Conservation (phyloP, 2,888 invertebrate species). For the Hemicrepidius hirtus region DNA sequence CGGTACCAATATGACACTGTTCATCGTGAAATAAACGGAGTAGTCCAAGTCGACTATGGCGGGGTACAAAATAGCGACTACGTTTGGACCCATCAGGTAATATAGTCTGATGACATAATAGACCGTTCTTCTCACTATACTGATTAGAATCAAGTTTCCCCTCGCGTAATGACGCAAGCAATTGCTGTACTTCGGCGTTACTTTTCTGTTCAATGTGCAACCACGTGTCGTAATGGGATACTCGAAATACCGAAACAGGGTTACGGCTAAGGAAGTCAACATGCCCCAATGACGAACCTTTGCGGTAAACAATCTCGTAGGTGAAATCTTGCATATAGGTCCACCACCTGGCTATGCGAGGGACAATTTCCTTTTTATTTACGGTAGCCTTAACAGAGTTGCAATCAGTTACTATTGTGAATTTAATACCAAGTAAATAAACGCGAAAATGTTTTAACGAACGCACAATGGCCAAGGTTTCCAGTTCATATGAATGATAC, state of each 20-base stretch:
- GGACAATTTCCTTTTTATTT: too few relatives aligned
- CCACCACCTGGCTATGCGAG: too few relatives aligned
- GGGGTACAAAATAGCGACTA: slow-evolving; percentile 54
- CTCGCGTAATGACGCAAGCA: slow-evolving; percentile 45
- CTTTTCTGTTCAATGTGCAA: slow-evolving; percentile 54
- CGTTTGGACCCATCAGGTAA: slow-evolving; percentile 48
- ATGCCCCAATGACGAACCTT: slow-evolving; percentile 45
- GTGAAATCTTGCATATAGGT: too few relatives aligned
- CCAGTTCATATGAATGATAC: slow-evolving; percentile 62
- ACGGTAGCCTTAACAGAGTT: slow-evolving; percentile 62
- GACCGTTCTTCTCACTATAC: slow-evolving; percentile 54
- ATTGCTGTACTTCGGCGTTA: slow-evolving; percentile 47
- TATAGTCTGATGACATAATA: slow-evolving; percentile 50
- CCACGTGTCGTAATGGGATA: slow-evolving; percentile 40
- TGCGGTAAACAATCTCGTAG: slow-evolving; percentile 52
- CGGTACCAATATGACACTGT: slow-evolving; percentile 52
- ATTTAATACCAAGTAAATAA: slow-evolving; percentile 58
- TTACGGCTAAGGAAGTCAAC: slow-evolving; percentile 55
- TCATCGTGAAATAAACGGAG: slow-evolving; percentile 59
- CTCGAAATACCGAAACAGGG: slow-evolving; percentile 37
- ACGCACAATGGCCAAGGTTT: slow-evolving; percentile 63
- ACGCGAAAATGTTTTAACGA: slow-evolving; percentile 59
- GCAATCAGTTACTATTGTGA: slow-evolving; percentile 64
- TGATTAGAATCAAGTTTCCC: slow-evolving; percentile 57
- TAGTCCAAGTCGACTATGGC: slow-evolving; percentile 55